Evolutionary conservation across 2,797 vertebrate genomes (phyloP).

Genomic region (Neoniphon sammara): DNA sequence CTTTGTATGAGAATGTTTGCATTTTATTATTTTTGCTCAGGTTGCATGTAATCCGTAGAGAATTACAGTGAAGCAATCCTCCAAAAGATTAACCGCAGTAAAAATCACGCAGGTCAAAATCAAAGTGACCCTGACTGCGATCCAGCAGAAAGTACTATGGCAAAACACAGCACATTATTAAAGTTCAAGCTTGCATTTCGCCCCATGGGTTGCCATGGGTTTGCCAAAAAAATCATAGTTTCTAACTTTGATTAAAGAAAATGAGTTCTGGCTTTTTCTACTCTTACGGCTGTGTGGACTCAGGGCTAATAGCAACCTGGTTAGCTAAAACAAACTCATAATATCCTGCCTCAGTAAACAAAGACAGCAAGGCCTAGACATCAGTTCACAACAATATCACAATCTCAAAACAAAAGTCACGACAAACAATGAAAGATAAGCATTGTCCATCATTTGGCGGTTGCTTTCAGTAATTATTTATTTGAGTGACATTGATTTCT

Average conservation of each 20-base stretch:
- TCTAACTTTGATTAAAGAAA: conserved; percentile 1
- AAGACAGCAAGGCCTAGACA: too few species aligned
- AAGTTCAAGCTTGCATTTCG: background rate
- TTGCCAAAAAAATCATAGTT: background rate
- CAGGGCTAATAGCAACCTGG: too few species aligned
- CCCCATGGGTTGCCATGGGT: background rate
- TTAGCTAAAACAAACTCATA: too few species aligned
- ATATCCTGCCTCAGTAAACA: too few species aligned
- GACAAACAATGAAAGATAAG: too few species aligned
- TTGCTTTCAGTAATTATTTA: too few species aligned
- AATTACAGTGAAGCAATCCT: conserved; percentile 20
- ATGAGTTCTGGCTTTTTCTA: background rate
- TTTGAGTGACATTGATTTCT: too few species aligned
- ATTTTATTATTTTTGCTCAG: conserved; percentile 5
- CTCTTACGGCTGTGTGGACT: too few species aligned
- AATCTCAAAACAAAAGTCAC: too few species aligned
- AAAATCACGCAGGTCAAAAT: conserved; percentile 17
- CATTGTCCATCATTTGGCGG: too few species aligned
- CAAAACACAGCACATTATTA: conserved; percentile 6
- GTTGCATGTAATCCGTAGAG: conserved; percentile 38
- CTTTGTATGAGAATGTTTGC: too few species aligned
- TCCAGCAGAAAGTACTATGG: conserved; percentile 19
- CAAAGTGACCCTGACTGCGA: conserved; percentile 23
- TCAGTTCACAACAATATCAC: too few species aligned
- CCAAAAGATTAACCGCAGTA: conserved; percentile 29